phyloP scores from a whole-genome alignment of 2,797 vertebrate genomes.

The Spinus olivaceus region DNA sequence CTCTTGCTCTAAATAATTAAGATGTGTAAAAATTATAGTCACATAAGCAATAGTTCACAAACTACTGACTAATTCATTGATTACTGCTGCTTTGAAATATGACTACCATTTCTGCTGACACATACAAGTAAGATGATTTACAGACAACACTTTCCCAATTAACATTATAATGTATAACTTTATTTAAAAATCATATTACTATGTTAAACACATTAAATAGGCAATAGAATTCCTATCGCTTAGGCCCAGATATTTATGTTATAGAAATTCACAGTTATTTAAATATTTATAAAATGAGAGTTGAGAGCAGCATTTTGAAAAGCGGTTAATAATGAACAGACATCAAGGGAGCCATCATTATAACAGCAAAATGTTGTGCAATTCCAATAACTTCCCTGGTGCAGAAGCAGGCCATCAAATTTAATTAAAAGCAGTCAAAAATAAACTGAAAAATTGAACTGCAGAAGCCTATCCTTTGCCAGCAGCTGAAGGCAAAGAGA shows the following conservation, averaged over 20 bases:
- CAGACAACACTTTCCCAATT: constrained; percentile 48
- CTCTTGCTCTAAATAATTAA: constrained; percentile 52
- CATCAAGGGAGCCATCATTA: constrained; percentile 79
- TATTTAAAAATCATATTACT: constrained; percentile 55
- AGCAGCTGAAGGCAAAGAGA: constrained; percentile 67
- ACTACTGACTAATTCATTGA: constrained; percentile 51
- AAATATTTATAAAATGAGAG: constrained; percentile 81
- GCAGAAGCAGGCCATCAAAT: constrained; percentile 78
- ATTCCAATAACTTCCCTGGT: constrained; percentile 71
- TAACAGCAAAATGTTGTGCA: constrained; percentile 74
- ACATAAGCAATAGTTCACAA: constrained; percentile 34
- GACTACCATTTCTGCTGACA: constrained; percentile 45
- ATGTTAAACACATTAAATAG: constrained; percentile 54
- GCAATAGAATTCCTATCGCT: constrained; percentile 54
- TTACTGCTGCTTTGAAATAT: constrained; percentile 57
- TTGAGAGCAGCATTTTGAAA: constrained; percentile 75
- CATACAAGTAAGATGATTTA: constrained; percentile 53
- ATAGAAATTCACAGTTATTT: constrained; percentile 75
- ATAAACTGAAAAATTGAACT: constrained; percentile 78
- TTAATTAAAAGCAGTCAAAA: constrained; percentile 84
- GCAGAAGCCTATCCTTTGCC: constrained; percentile 71
- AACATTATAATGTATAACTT: constrained; percentile 55
- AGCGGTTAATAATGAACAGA: constrained; percentile 79
- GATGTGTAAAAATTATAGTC: constrained; percentile 20
- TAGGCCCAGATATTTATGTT: constrained; percentile 69